Base-by-base conservation (phyloP, 2,797 vertebrate species). In the Syngnathus rostellatus region DNA sequence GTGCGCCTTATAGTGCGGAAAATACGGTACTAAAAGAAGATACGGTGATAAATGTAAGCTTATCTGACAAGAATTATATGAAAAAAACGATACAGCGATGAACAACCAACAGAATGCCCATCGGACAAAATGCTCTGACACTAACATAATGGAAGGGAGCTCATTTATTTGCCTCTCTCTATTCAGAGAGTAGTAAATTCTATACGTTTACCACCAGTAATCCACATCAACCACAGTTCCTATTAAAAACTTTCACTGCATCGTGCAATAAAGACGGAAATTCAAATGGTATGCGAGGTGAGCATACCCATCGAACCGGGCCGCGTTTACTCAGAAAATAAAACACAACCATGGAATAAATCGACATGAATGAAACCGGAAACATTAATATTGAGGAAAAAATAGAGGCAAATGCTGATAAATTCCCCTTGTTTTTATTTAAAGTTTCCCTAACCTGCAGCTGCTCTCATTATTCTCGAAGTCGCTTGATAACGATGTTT, bases 251-350 rank as follows among this genome's bases (percentile, higher is more conserved):
- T 66, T 12, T 67, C 72, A 70, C 65, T 55, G 57, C 19, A 12
- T 65, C 79, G 77, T 86, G 81, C 77, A 72, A 62, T 63, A 46
- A 66, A 63, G 60, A 64, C 60, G 70, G 76, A n/a, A 69, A 70
- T 68, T 67, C 64, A 77, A 73, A 73, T 69, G 63, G 2, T 70
- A 80, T 76, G 82, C 77, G 75, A 38, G 64, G 83, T 76, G 71
- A 83, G 92, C 92, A 82, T 93, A 93, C 91, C 90, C 88, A 91
- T 91, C 88, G 89, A 71, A 87, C 90, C 84, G 81, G 87, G 86
- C 89, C 87, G 64, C 84, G 87, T 83, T 87, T 85, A 83, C 73
- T 80, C 76, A 82, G 70, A 79, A 53, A 73, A 81, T 65, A 86
- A 75, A 68, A 83, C 73, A 86, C 81, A 83, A 72, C 83, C 75